Percentiles rank a stretch among this genome's conserved stretches.
These are phyloP conservation scores for Eilema depressum DNA, from an alignment of 2,888 invertebrate genomes.

Conservation along the genomic window DNA sequence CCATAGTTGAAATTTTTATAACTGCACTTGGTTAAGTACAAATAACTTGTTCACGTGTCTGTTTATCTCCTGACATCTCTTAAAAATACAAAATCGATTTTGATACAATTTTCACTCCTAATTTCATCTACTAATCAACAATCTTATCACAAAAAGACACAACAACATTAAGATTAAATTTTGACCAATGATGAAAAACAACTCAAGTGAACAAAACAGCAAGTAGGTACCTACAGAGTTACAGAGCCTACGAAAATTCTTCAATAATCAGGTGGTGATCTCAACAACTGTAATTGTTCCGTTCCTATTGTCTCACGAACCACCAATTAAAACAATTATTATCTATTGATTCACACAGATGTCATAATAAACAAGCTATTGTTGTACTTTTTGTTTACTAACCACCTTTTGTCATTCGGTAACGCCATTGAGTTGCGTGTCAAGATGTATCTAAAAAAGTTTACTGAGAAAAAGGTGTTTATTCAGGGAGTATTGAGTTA, in stretches of 20 bases:
- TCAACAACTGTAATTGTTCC: conserved; percentile 27
- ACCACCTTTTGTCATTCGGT: neutral
- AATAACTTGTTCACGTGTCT: neutral
- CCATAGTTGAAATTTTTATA: neutral
- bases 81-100: neutral
- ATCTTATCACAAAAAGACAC: neutral
- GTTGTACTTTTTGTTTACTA: conserved; percentile 16
- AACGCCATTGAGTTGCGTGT: neutral
- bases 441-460: neutral
- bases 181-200: neutral
- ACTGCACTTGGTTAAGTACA: too few species aligned
- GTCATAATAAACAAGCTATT: conserved; percentile 11
- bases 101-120: neutral
- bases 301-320: conserved; percentile 37
- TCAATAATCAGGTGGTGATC: conserved; percentile 2
- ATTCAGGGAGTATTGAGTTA: neutral
- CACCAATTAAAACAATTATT: conserved; percentile 33
- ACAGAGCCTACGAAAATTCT: neutral
- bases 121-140: neutral
- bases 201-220: neutral
- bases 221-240: too few species aligned
- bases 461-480: conserved; percentile 1
- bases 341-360: conserved; percentile 22
- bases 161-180: neutral
- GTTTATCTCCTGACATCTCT: neutral